A percentile compares a stretch with the other conserved stretches of the same genome.
These are phyloP conservation scores for Lamellibrachia columna DNA, from an alignment of 2,888 invertebrate genomes.

Conservation along the genomic window DNA sequence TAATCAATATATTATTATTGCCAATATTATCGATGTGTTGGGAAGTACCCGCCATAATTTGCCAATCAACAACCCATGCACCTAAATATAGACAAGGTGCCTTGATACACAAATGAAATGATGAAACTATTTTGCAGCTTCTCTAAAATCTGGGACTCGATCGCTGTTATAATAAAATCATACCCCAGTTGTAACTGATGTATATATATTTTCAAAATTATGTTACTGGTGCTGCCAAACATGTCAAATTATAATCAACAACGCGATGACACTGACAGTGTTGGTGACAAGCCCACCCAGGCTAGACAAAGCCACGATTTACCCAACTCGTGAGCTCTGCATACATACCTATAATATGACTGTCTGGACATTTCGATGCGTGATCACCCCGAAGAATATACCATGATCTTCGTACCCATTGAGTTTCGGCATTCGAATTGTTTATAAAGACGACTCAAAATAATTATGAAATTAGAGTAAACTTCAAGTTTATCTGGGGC, in stretches of 20 bases:
- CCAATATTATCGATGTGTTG: neutral
- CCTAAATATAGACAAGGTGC: neutral
- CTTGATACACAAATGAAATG: neutral
- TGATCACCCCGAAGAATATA: conserved; percentile 16
- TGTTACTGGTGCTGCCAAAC: neutral
- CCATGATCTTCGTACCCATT: conserved; percentile 16
- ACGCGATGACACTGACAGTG: conserved; percentile 9
- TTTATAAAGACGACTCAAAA: conserved; percentile 16
- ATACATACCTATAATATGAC: conserved; percentile 10
- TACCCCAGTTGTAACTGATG: neutral
- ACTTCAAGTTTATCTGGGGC: conserved; percentile 5
- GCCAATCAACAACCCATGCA: neutral
- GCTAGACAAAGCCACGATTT: neutral
- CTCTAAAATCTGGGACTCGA: neutral
- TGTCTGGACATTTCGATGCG: conserved; percentile 10
- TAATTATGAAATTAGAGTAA: conserved; percentile 16
- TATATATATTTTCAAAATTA: neutral
- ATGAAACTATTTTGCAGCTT: neutral
- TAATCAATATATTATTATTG: neutral
- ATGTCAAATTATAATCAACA: neutral
- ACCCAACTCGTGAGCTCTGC: neutral
- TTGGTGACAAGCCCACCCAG: neutral
- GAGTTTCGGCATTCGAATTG: conserved; percentile 16
- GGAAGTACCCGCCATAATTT: neutral
- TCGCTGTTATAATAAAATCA: neutral